Conservation (phyloP, 2,888 invertebrate genomes). For the Adelphocoris suturalis region DNA sequence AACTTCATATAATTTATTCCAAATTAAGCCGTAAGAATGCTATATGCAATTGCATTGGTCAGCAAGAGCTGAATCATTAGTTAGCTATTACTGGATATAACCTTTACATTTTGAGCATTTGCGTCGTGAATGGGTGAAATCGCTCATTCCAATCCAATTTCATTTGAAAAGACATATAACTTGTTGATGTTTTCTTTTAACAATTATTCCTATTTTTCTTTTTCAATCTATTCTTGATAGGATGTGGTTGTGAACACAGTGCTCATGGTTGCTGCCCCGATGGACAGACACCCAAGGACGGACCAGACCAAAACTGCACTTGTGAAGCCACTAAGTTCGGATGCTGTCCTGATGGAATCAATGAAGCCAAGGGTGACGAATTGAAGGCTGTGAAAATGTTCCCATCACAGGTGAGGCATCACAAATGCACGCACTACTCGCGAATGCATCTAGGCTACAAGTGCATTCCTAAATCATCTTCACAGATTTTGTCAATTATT, state of each 20-base stretch:
- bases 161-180: too few relatives aligned
- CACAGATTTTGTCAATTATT: too few relatives aligned
- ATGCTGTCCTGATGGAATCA: conserved; percentile 91
- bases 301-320: conserved; percentile 87
- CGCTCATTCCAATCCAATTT: too few relatives aligned
- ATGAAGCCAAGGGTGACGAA: conserved; percentile 88
- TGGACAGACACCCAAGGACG: conserved; percentile 88
- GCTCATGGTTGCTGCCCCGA: conserved; percentile 92
- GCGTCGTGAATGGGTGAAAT: too few relatives aligned
- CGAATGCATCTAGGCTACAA: neutral
- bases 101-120: too few relatives aligned
- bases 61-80: too few relatives aligned
- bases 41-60: too few relatives aligned
- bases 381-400: conserved; percentile 88
- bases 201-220: conserved; percentile 47
- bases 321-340: conserved; percentile 89
- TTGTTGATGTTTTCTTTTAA: conserved; percentile 25
- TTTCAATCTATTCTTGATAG: conserved; percentile 78
- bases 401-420: conserved; percentile 60
- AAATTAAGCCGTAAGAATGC: too few relatives aligned
- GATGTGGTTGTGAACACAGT: conserved; percentile 88
- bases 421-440: neutral
- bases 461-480: too few relatives aligned
- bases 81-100: too few relatives aligned
- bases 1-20: too few relatives aligned